Conservation (phyloP, 2,797 vertebrate species). For the Tenualosa ilisha region DNA sequence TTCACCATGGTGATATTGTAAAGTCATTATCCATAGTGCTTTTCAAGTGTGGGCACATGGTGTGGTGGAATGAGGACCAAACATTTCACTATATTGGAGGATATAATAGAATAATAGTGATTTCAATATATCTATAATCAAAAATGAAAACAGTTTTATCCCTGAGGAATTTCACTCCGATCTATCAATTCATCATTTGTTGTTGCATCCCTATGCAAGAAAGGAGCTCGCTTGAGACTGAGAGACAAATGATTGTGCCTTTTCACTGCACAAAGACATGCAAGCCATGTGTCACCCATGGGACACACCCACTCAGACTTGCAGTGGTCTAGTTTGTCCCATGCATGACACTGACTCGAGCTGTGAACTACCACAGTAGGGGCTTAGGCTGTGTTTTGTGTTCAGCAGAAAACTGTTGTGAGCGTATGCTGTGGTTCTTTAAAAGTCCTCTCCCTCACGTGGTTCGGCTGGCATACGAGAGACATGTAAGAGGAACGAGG, state of each 20-base stretch:
- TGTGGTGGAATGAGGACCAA: too few species aligned
- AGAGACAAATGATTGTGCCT: neutral
- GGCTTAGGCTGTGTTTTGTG: neutral
- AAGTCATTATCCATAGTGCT: too few species aligned
- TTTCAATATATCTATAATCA: too few species aligned
- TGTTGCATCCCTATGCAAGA: neutral
- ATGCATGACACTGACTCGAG: neutral
- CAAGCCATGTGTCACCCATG: neutral
- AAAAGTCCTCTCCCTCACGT: neutral
- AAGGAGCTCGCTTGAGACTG: neutral
- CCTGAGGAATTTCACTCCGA: neutral
- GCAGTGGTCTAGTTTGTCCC: neutral
- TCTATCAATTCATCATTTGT: neutral
- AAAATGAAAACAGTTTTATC: too few species aligned
- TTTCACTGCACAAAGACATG: neutral
- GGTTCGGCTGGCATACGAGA: neutral
- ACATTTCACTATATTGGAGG: too few species aligned
- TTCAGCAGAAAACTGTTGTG: neutral
- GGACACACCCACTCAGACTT: neutral
- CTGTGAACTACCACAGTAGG: neutral
- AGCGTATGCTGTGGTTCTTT: neutral
- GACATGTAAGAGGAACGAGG: constrained; percentile 9
- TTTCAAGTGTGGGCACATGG: too few species aligned
- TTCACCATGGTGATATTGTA: too few species aligned
- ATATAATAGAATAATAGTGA: too few species aligned